Evolutionary conservation across 1,140 invertebrate genomes (phyloP).

Genomic region (Sitophilus oryzae): DNA sequence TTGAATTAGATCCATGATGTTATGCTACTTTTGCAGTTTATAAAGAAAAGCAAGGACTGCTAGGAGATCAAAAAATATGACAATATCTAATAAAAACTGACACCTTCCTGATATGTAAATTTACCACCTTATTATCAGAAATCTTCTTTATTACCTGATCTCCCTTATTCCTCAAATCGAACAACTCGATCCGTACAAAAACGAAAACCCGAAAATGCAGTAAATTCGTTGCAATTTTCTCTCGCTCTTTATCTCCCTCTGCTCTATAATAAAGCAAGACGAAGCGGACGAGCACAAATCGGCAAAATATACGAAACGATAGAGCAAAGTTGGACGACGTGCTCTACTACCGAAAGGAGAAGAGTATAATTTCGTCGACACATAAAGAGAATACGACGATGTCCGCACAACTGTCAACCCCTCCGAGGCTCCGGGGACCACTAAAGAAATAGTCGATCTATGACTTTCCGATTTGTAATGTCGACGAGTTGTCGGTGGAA

Average conservation of each 20-base stretch:
- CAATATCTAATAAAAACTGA: neutral
- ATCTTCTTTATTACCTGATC: neutral
- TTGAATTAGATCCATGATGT: neutral
- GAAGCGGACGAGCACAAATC: neutral
- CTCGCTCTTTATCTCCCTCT: too few species aligned
- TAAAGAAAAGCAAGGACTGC: neutral
- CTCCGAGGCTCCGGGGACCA: slow-evolving; percentile 36
- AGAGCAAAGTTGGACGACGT: neutral
- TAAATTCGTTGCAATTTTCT: neutral
- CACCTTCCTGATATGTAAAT: neutral
- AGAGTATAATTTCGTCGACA: slow-evolving; percentile 36
- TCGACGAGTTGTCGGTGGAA: too few species aligned
- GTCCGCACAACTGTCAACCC: slow-evolving; percentile 35
- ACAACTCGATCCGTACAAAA: too few species aligned
- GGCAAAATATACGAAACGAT: neutral
- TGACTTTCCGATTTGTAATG: slow-evolving; percentile 42
- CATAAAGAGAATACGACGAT: slow-evolving; percentile 42
- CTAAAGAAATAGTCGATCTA: slow-evolving; percentile 45
- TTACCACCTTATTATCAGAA: neutral
- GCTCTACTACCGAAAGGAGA: neutral
- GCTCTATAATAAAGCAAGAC: neutral
- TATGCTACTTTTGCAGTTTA: neutral
- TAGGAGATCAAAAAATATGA: neutral
- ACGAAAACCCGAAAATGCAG: too few species aligned
- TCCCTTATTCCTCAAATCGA: neutral